Base-by-base conservation (phyloP, 2,797 vertebrate species). In the Sebastes matsubarae region DNA sequence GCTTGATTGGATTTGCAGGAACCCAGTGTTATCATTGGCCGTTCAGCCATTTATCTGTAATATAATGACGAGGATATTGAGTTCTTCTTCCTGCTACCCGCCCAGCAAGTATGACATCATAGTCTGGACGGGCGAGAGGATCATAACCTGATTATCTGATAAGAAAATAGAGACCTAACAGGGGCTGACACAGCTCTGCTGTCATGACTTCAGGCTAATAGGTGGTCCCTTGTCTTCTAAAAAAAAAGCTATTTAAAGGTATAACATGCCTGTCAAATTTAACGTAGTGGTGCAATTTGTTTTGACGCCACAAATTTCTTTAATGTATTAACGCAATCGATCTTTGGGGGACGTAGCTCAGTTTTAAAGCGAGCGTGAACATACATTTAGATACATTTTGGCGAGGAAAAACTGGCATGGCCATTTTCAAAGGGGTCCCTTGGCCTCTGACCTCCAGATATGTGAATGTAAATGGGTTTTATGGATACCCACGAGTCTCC, bases 1-100 rank as follows among this genome's bases (percentile, higher is more conserved):
- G 30, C 71, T 42, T 85, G 85, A 88, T 80, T 79, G 55, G 77
- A 87, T 90, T 86, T 81, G 72, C 84, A 82, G 86, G 78, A 72
- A 72, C 32, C 46, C n/a, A 34, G 58, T 74, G 75, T 83, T 89
- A 59, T 80, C 80, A 65, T 71, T 69, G 69, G 71, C 36, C 64
- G 42, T 30, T 77, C 64, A 38, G 36, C 30, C 52, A 50, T 81
- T 66, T 72, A 65, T 85, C 73, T 87, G 83, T 81, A 85, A 84
- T 29, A 66, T 73, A 87, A 84, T 50, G 65, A 88, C 0, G 8
- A 75, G 65, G 63, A 60, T 72, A 82, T 68, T 36, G 32, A 67
- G 29, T 50, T 80, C 38, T 69, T 66, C 8, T 71, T 75, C 58
- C 77, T 82, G 72, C 8, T 70, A 65, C 78, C 75, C 1, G 4